Conservation (phyloP, 2,888 invertebrate genomes). For the Dione vanillae region DNA sequence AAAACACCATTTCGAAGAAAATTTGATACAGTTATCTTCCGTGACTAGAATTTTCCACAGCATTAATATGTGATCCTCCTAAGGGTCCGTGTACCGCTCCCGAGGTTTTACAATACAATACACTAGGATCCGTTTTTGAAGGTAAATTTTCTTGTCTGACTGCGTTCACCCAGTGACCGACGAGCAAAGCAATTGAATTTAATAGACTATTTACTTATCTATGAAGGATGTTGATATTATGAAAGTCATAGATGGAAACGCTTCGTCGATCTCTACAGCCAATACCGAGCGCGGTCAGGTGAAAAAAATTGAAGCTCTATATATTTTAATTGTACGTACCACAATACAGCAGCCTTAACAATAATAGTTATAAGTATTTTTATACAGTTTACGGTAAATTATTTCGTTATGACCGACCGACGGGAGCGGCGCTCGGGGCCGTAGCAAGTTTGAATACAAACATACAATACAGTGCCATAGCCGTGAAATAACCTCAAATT, state of each 20-base stretch:
- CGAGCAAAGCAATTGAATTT: not conserved
- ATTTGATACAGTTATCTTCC: slow-evolving; percentile 72
- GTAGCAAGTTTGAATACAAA: slow-evolving; percentile 80
- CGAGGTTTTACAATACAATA: slow-evolving; percentile 58
- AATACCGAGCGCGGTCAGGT: slow-evolving; percentile 41
- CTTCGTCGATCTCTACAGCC: slow-evolving; percentile 39
- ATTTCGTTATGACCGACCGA: slow-evolving; percentile 54
- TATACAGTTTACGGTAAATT: slow-evolving; percentile 73
- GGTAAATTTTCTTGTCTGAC: slow-evolving; percentile 48
- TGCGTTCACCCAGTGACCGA: slow-evolving; percentile 31
- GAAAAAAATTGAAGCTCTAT: slow-evolving; percentile 48
- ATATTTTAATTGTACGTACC: slow-evolving; percentile 55
- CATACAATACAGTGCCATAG: slow-evolving; percentile 79
- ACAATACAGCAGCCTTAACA: slow-evolving; percentile 78
- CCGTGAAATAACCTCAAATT: slow-evolving; percentile 81
- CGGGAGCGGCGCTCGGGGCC: slow-evolving; percentile 58
- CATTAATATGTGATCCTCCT: slow-evolving; percentile 72
- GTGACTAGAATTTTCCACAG: slow-evolving; percentile 71
- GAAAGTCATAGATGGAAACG: slow-evolving; percentile 10
- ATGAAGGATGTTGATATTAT: slow-evolving; percentile 1
- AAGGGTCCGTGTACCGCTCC: slow-evolving; percentile 62
- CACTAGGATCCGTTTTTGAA: slow-evolving; percentile 65
- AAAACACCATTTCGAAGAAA: slow-evolving; percentile 73
- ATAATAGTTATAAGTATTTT: slow-evolving; percentile 83
- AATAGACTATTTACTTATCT: slow-evolving; percentile 16